Evolutionary conservation across 1,140 invertebrate species (phyloP).

Genomic region (Bacillus rossius): DNA sequence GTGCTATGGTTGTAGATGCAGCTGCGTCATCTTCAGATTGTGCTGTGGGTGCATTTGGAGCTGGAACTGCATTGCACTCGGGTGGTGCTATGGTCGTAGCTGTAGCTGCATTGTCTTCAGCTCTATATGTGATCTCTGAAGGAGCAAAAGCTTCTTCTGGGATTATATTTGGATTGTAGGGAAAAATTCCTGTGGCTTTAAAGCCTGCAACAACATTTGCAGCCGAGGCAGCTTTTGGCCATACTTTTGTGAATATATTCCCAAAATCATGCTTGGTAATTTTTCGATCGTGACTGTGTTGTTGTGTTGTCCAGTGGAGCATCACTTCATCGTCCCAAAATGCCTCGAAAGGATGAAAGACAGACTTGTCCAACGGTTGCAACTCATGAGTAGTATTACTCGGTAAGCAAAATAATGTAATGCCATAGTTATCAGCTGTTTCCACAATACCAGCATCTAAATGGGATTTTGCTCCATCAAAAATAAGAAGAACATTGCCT

Average conservation of each 20-base stretch:
- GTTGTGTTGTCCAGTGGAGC: conserved; percentile 10
- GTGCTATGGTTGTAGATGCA: too few relatives aligned
- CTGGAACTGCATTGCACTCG: too few relatives aligned
- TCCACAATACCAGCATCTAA: conserved; percentile 30
- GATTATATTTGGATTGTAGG: conserved; percentile 27
- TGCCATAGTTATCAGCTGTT: conserved; percentile 30
- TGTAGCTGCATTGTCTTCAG: too few relatives aligned
- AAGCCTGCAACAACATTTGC: conserved; percentile 30
- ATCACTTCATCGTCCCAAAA: conserved; percentile 37
- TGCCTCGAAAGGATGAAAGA: conserved; percentile 33
- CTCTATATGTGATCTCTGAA: too few relatives aligned
- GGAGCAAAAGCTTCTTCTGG: conserved; percentile 32
- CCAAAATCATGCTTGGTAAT: conserved; percentile 32
- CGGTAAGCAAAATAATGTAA: too few relatives aligned
- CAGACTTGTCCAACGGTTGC: conserved; percentile 38
- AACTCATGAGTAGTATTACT: conserved; percentile 40
- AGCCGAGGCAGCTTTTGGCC: conserved; percentile 28
- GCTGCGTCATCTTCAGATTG: too few relatives aligned
- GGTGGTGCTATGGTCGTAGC: too few relatives aligned
- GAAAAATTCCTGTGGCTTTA: conserved; percentile 31
- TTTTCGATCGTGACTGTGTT: conserved; percentile 15
- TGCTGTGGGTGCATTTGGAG: too few relatives aligned
- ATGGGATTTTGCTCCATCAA: conserved; percentile 37
- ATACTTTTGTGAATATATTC: conserved; percentile 31
- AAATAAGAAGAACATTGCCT: conserved; percentile 32